Evolutionary conservation across 2,888 invertebrate genomes (phyloP).

Genomic region (Nomada fucata): DNA sequence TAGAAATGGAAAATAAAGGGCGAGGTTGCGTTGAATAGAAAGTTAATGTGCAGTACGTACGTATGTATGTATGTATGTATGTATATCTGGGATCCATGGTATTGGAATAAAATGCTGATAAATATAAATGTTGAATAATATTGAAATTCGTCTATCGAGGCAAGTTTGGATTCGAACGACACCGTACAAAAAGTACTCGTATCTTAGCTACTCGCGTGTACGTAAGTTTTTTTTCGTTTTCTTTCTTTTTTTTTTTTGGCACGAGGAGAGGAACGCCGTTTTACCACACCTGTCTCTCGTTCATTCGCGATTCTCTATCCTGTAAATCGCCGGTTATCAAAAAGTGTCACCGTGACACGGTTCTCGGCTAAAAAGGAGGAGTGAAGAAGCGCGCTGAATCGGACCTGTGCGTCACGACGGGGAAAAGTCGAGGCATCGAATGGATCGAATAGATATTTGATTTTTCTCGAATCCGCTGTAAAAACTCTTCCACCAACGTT

Average conservation of each 20-base stretch:
- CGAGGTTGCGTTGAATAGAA: not conserved
- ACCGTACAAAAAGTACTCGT: constrained; percentile 61
- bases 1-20: too few relatives aligned
- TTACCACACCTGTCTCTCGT: constrained; percentile 56
- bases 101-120: not conserved
- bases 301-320: constrained; percentile 49
- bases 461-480: too few relatives aligned
- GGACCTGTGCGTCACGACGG: not conserved
- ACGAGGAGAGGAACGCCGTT: constrained; percentile 75
- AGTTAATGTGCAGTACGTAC: not conserved
- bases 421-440: not conserved
- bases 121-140: not conserved
- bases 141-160: not conserved
- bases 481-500: too few relatives aligned
- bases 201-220: constrained; percentile 63
- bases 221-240: constrained; percentile 19
- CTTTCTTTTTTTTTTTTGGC: constrained; percentile 55
- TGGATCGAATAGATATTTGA: too few relatives aligned
- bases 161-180: constrained; percentile 62
- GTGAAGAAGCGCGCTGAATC: constrained; percentile 44
- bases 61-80: not conserved
- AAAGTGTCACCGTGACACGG: constrained; percentile 50
- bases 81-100: not conserved
- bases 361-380: constrained; percentile 56
- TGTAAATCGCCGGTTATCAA: constrained; percentile 62